Conservation (phyloP, 1,140 invertebrate genomes). For the Bombus pascuorum region DNA sequence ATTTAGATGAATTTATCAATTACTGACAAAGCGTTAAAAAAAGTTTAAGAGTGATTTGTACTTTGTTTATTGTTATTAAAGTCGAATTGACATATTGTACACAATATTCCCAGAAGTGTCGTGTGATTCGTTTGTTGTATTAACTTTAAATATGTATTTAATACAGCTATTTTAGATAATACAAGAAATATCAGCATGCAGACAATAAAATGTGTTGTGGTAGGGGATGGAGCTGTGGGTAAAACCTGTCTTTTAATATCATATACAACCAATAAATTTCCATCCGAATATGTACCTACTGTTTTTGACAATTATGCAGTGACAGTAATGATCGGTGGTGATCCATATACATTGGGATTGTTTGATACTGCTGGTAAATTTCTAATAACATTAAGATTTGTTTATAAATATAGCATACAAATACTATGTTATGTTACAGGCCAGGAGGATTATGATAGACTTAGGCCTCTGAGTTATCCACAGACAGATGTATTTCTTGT, state of each 20-base stretch:
- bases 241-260: constrained; percentile 96
- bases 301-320: constrained; percentile 99
- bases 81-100: constrained; percentile 1
- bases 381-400: neutral
- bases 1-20: neutral
- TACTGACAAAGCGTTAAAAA: neutral
- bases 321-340: constrained; percentile 98
- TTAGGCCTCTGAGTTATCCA: constrained; percentile 98
- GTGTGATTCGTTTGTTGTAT: neutral
- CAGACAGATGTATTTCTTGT: constrained; percentile 99
- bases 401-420: neutral
- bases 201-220: constrained; percentile 99
- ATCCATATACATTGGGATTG: constrained; percentile 97
- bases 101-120: neutral
- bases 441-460: constrained; percentile 98
- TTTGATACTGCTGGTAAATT: constrained; percentile 96
- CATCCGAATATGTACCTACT: constrained; percentile 98
- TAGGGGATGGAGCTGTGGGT: constrained; percentile 98
- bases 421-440: constrained; percentile 82
- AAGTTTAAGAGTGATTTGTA: neutral
- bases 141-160: neutral
- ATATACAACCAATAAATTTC: constrained; percentile 98
- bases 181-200: constrained; percentile 88
- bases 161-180: constrained; percentile 46
- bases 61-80: neutral